Conservation (phyloP, 2,888 invertebrate species). For the Rhagium mordax region DNA sequence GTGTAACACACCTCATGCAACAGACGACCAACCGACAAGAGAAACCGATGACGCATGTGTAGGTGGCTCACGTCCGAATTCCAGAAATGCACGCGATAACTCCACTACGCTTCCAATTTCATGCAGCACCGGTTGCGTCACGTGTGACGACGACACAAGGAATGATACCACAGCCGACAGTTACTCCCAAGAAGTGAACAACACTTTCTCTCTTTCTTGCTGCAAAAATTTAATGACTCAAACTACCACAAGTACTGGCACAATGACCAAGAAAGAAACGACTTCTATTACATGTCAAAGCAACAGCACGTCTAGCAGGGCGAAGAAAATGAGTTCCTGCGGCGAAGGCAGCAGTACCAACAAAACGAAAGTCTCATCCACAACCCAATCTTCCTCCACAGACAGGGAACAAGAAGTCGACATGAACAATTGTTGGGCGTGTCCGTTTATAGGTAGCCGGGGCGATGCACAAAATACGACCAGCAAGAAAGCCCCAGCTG, state of each 20-base stretch:
- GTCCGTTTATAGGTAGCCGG: background rate
- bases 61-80: background rate
- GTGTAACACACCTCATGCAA: conserved; percentile 38
- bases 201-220: conserved; percentile 18
- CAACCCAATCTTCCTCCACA: background rate
- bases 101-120: background rate
- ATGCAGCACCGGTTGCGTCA: background rate
- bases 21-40: conserved; percentile 47
- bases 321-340: no score
- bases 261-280: conserved; percentile 1
- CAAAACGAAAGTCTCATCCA: background rate
- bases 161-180: background rate
- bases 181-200: conserved; percentile 33
- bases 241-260: background rate
- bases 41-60: conserved; percentile 37
- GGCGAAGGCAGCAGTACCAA: no score
- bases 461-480: no score
- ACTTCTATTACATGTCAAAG: background rate
- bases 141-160: background rate
- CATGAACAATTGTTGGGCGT: background rate
- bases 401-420: background rate
- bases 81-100: background rate
- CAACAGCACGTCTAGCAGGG: no score
- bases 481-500: no score
- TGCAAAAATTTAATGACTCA: background rate